phyloP scores from a whole-genome alignment of 2,113 vertebrate genomes.

The Xiphophorus maculatus region DNA sequence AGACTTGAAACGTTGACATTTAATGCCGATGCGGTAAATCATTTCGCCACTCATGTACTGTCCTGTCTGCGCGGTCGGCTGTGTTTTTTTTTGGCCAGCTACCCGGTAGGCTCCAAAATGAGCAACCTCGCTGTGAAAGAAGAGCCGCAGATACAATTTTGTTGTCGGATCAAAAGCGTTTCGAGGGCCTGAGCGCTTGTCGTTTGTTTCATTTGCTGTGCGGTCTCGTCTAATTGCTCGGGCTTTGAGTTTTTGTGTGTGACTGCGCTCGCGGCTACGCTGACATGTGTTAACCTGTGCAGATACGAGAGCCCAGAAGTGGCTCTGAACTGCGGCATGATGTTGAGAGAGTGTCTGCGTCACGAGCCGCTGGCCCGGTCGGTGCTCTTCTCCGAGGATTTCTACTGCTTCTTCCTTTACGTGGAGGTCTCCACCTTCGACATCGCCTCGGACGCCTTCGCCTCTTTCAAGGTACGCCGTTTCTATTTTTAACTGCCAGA shows the following conservation, averaged over 20 bases:
- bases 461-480: slow-evolving; percentile 80
- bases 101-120: not conserved
- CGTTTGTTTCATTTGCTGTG: not conserved
- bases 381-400: slow-evolving; percentile 81
- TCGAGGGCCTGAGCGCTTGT: not conserved
- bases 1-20: slow-evolving; percentile 30
- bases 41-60: not conserved
- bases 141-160: not conserved
- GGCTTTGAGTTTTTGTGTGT: not conserved
- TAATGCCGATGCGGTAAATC: not conserved
- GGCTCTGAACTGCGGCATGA: slow-evolving; percentile 85
- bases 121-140: not conserved
- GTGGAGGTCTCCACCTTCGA: slow-evolving; percentile 85
- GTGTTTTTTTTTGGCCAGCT: not conserved
- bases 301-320: slow-evolving; percentile 83
- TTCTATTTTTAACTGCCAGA: not conserved
- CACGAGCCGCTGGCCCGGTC: slow-evolving; percentile 82
- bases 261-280: not conserved
- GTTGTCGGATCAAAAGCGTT: not conserved
- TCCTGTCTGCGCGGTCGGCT: not conserved
- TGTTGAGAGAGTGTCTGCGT: slow-evolving; percentile 83
- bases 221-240: not conserved
- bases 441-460: slow-evolving; percentile 85
- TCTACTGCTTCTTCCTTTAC: slow-evolving; percentile 82
- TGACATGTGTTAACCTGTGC: slow-evolving; percentile 40